These are phyloP conservation scores for Ophion obscuratus DNA, from an alignment of 2,888 invertebrate species.

Conservation along the genomic window DNA sequence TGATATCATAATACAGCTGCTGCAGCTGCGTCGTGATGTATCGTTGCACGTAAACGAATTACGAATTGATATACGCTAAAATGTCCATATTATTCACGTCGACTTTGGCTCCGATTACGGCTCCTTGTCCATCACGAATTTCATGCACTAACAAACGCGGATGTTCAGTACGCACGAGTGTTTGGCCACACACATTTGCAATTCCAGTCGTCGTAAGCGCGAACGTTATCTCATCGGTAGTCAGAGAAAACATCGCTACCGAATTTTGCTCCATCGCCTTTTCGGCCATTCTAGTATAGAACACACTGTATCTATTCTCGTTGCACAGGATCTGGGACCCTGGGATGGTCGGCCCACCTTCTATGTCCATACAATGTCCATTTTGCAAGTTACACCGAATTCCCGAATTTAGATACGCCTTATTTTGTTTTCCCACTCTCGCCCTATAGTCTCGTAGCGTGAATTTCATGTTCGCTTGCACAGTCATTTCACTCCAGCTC, in stretches of 20 bases:
- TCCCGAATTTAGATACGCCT: slow-evolving; percentile 21
- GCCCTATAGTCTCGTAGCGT: slow-evolving; percentile 13
- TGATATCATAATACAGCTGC: slow-evolving; percentile 11
- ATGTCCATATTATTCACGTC: no score
- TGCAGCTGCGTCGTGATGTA: slow-evolving; percentile 20
- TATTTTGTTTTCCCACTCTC: slow-evolving; percentile 21
- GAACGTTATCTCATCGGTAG: slow-evolving; percentile 10
- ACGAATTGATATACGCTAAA: slow-evolving; percentile 23
- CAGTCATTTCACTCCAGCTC: no score
- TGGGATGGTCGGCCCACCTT: slow-evolving; percentile 28
- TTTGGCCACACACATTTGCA: no score
- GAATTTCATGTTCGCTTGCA: slow-evolving; percentile 20
- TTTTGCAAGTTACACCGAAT: slow-evolving; percentile 7
- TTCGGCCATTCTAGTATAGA: slow-evolving; percentile 25
- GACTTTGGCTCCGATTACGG: no score
- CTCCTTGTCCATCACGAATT: no score
- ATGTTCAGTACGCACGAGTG: no score
- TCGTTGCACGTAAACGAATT: slow-evolving; percentile 33
- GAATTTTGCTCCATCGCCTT: neutral
- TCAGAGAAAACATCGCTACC: slow-evolving; percentile 19
- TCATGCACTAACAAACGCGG: no score
- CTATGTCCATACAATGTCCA: slow-evolving; percentile 30
- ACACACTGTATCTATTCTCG: slow-evolving; percentile 2
- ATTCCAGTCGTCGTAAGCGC: no score
- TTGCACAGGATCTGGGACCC: slow-evolving; percentile 8